phyloP scores from a whole-genome alignment of 2,797 vertebrate species.

The Telmatherina bonti region DNA sequence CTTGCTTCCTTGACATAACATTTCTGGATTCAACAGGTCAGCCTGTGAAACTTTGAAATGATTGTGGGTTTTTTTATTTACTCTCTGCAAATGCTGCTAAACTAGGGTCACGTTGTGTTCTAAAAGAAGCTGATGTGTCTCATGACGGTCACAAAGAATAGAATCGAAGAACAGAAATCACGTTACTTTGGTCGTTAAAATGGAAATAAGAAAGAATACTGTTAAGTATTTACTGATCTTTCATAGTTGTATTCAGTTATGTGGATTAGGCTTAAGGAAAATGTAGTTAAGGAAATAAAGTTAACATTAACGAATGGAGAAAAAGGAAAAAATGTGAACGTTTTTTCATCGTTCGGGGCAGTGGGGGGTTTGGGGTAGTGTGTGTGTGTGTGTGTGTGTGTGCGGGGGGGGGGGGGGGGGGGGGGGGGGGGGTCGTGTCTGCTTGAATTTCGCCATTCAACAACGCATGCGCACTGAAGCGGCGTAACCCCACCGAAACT shows the following conservation, averaged over 20 bases:
- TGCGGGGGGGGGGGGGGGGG: too few relatives aligned
- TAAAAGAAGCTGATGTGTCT: background rate
- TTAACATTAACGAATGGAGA: too few relatives aligned
- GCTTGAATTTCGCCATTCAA: rapidly evolving
- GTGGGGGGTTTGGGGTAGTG: too few relatives aligned
- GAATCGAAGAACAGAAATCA: background rate
- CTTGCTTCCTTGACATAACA: slow-evolving; percentile 39
- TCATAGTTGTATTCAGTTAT: background rate
- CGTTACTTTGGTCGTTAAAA: background rate
- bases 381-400: too few relatives aligned
- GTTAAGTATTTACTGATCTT: background rate
- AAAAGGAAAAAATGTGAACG: too few relatives aligned
- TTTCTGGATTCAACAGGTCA: slow-evolving; percentile 39
- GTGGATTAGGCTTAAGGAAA: too few relatives aligned
- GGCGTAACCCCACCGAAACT: slow-evolving; percentile 10
- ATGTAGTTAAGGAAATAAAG: too few relatives aligned
- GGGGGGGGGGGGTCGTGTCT: background rate
- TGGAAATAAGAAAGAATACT: too few relatives aligned
- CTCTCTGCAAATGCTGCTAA: too few relatives aligned
- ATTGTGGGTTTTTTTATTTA: too few relatives aligned
- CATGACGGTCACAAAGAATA: background rate
- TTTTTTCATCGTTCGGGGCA: too few relatives aligned
- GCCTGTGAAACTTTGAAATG: slow-evolving; percentile 8
- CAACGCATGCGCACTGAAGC: slow-evolving; percentile 59
- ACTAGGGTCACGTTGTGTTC: too few relatives aligned